phyloP scores from a whole-genome alignment of 2,888 invertebrate species.

The Augochlorella aurata region DNA sequence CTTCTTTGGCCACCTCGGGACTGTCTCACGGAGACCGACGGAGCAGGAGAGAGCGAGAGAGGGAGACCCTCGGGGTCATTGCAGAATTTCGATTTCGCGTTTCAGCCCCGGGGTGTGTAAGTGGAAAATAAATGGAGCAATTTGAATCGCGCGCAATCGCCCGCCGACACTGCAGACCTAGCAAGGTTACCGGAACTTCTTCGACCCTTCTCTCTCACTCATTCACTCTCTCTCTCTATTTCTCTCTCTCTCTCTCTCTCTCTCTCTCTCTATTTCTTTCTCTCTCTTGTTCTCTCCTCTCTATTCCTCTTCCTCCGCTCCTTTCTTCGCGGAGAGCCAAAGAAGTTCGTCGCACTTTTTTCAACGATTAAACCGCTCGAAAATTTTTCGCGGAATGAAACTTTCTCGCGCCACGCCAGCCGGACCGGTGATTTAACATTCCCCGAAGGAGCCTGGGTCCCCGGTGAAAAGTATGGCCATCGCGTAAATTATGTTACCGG shows the following conservation, averaged over 20 bases:
- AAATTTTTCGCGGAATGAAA: neutral
- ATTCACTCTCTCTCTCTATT: neutral
- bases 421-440: neutral
- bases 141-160: slow-evolving; percentile 40
- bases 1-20: slow-evolving; percentile 52
- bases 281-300: too few species aligned
- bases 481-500: neutral
- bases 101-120: slow-evolving; percentile 14
- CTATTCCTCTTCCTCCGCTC: neutral
- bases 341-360: slow-evolving; percentile 24
- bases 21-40: slow-evolving; percentile 1
- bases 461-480: neutral
- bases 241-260: neutral
- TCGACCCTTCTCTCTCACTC: neutral
- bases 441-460: neutral
- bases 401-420: neutral
- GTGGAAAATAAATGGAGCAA: slow-evolving; percentile 48
- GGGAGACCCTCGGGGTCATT: slow-evolving; percentile 19
- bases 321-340: neutral
- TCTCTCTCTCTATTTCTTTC: neutral
- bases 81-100: slow-evolving; percentile 51
- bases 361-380: slow-evolving; percentile 24
- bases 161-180: slow-evolving; percentile 12
- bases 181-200: slow-evolving; percentile 39
- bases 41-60: neutral